Percentiles rank a stretch among this genome's conserved stretches.
phyloP scores from a whole-genome alignment of 2,113 vertebrate species.

The Aspidoscelis tigris region DNA sequence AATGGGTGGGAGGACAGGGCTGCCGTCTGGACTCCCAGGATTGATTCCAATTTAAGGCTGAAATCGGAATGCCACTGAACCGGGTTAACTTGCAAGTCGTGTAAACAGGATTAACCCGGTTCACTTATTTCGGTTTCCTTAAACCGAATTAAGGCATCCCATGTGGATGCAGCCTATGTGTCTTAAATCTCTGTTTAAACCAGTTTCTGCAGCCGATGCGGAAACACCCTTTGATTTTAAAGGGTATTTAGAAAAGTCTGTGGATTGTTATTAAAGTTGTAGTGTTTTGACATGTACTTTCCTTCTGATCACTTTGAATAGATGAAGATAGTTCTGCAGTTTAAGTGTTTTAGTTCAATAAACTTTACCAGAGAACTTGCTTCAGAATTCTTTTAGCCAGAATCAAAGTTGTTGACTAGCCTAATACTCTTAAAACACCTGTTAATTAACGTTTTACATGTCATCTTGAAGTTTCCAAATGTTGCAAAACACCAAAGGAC shows the following conservation, averaged over 20 bases:
- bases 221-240: constrained; percentile 14
- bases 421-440: constrained; percentile 22
- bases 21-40: too few species aligned
- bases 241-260: background rate
- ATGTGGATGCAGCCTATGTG: too few species aligned
- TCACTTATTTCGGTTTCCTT: too few species aligned
- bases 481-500: constrained; percentile 47
- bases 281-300: constrained; percentile 30
- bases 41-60: too few species aligned
- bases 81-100: too few species aligned
- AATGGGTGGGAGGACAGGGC: too few species aligned
- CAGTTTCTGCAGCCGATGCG: too few species aligned
- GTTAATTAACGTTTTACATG: constrained; percentile 11
- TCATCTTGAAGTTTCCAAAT: constrained; percentile 34
- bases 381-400: constrained; percentile 46
- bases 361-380: constrained; percentile 51
- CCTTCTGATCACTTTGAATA: background rate
- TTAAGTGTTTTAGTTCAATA: constrained; percentile 46
- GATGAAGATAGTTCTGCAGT: constrained; percentile 30
- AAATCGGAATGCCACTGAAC: too few species aligned
- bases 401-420: constrained; percentile 47
- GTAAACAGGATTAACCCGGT: too few species aligned
- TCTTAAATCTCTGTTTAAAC: too few species aligned
- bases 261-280: background rate
- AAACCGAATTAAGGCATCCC: too few species aligned